Conservation (phyloP, 2,888 invertebrate species). For the Hoplodrina ambigua region DNA sequence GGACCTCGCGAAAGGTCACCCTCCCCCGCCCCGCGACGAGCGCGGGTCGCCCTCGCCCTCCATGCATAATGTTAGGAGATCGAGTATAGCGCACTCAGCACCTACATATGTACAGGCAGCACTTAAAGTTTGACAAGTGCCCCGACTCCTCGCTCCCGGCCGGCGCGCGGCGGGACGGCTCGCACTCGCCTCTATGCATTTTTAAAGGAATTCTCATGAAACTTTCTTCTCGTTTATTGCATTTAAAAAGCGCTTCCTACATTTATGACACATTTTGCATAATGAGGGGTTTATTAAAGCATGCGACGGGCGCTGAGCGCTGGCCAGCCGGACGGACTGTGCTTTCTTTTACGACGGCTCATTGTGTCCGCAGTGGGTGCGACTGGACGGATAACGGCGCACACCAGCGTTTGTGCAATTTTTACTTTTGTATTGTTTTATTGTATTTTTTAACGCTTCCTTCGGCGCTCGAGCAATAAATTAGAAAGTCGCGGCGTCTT, state of each 20-base stretch:
- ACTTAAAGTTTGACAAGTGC: slow-evolving; percentile 36
- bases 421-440: slow-evolving; percentile 75
- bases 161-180: not conserved
- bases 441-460: slow-evolving; percentile 71
- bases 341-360: slow-evolving; percentile 42
- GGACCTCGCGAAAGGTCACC: slow-evolving; percentile 81
- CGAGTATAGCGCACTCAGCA: slow-evolving; percentile 16
- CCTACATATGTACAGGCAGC: not conserved
- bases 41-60: slow-evolving; percentile 14
- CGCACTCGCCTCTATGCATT: slow-evolving; percentile 21
- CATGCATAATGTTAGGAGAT: slow-evolving; percentile 37
- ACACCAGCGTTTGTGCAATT: slow-evolving; percentile 70
- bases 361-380: slow-evolving; percentile 22
- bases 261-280: slow-evolving; percentile 34
- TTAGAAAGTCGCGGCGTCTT: slow-evolving; percentile 78
- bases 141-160: not conserved
- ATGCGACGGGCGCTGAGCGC: slow-evolving; percentile 19
- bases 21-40: slow-evolving; percentile 26
- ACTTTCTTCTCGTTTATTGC: slow-evolving; percentile 35
- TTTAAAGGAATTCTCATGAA: slow-evolving; percentile 41
- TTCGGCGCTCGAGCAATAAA: slow-evolving; percentile 76
- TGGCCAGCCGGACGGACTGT: slow-evolving; percentile 7
- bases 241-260: slow-evolving; percentile 27
- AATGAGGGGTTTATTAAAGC: slow-evolving; percentile 50
- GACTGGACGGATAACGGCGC: slow-evolving; percentile 40